These are phyloP conservation scores for Zoanthus solanderi DNA, from an alignment of 92 coral and sea anemone genomes.

Conservation along the genomic window DNA sequence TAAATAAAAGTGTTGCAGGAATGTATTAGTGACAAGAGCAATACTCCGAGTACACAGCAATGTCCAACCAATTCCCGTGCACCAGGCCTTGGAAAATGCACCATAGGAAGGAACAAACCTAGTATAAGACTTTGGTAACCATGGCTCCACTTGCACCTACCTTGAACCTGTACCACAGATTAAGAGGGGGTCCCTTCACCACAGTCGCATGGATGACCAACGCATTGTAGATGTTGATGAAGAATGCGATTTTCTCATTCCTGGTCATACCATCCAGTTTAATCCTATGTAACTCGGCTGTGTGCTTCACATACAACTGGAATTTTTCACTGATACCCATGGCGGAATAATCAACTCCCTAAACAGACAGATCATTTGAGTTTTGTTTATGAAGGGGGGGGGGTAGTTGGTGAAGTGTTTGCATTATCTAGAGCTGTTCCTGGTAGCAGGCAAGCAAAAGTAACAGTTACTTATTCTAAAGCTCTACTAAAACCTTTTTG, in stretches of 20 bases:
- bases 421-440: too few relatives aligned
- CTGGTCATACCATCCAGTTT: conserved; percentile 83
- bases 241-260: conserved; percentile 93
- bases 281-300: conserved; percentile 95
- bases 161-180: conserved; percentile 95
- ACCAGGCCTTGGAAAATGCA: too few relatives aligned
- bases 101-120: too few relatives aligned
- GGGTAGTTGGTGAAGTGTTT: too few relatives aligned
- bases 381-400: not conserved
- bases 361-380: not conserved
- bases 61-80: too few relatives aligned
- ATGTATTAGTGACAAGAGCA: too few relatives aligned
- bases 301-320: conserved; percentile 86
- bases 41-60: too few relatives aligned
- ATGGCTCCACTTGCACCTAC: conserved; percentile 41
- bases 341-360: conserved; percentile 94
- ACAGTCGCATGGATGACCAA: conserved; percentile 97
- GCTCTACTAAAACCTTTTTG: not conserved
- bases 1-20: too few relatives aligned
- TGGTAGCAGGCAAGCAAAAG: too few relatives aligned
- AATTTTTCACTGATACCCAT: conserved; percentile 82
- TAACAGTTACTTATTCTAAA: too few relatives aligned
- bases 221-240: conserved; percentile 96
- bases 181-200: conserved; percentile 87
- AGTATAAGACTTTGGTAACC: too few relatives aligned